phyloP scores from a whole-genome alignment of 2,113 vertebrate genomes.

The Anguilla japonica region DNA sequence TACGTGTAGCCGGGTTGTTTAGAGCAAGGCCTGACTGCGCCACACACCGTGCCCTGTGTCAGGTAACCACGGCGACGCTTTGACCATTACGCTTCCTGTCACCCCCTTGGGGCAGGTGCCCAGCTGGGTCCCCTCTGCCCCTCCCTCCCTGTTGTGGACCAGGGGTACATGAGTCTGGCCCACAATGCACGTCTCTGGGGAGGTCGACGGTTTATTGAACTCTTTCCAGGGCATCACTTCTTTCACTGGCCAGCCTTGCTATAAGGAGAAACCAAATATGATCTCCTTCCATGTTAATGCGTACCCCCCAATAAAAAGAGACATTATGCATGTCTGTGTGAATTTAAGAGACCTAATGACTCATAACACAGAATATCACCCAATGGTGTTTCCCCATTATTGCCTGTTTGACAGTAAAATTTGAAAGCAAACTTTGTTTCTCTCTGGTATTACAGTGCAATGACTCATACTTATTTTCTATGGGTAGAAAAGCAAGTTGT shows the following conservation, averaged over 20 bases:
- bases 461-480: not conserved
- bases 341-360: not conserved
- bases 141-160: no score
- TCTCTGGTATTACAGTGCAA: not conserved
- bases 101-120: no score
- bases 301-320: not conserved
- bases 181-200: no score
- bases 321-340: not conserved
- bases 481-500: not conserved
- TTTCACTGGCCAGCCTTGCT: not conserved
- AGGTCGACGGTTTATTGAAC: not conserved
- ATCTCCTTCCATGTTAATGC: not conserved
- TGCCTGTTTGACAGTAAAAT: not conserved
- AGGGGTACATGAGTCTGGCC: no score
- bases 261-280: not conserved
- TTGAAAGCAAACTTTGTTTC: not conserved
- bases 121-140: no score
- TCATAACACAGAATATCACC: not conserved
- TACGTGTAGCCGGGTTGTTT: no score
- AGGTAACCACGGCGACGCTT: no score
- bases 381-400: not conserved
- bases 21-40: no score
- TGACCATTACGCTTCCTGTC: no score
- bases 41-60: no score
- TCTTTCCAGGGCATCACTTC: not conserved